These are phyloP conservation scores for Calephelis virginiensis DNA, from an alignment of 1,140 invertebrate genomes.

Conservation along the genomic window DNA sequence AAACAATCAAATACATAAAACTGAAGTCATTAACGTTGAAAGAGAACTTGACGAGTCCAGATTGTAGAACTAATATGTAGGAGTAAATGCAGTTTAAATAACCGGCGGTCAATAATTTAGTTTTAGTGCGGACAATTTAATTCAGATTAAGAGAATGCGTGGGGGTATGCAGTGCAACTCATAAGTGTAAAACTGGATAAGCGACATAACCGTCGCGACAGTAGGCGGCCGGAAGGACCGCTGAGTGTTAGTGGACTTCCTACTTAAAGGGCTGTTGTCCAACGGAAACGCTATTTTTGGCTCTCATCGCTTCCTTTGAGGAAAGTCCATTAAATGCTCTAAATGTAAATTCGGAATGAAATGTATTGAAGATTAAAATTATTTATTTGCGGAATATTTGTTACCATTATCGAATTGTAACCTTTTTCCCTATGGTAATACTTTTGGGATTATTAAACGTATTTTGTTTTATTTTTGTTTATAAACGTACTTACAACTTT, in stretches of 20 bases:
- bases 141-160: slow-evolving; percentile 68
- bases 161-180: slow-evolving; percentile 62
- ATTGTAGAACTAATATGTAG: slow-evolving; percentile 23
- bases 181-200: slow-evolving; percentile 72
- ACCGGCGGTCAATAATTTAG: slow-evolving; percentile 57
- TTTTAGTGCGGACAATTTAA: slow-evolving; percentile 69
- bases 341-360: too few relatives aligned
- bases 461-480: too few relatives aligned
- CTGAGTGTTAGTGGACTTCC: slow-evolving; percentile 67
- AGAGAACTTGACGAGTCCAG: not conserved
- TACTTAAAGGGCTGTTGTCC: slow-evolving; percentile 66
- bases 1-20: too few relatives aligned
- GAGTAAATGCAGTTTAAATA: slow-evolving; percentile 43
- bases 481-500: too few relatives aligned
- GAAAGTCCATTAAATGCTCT: slow-evolving; percentile 52
- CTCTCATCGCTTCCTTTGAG: slow-evolving; percentile 68
- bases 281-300: slow-evolving; percentile 76
- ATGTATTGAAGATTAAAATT: too few relatives aligned
- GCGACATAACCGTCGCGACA: slow-evolving; percentile 65
- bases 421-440: too few relatives aligned
- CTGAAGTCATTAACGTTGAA: not conserved
- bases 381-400: too few relatives aligned
- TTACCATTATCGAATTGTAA: too few relatives aligned
- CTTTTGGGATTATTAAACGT: too few relatives aligned
- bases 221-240: slow-evolving; percentile 73